A percentile compares a stretch with the other conserved stretches of the same genome.
phyloP scores from a whole-genome alignment of 2,113 vertebrate genomes.

The Collichthys lucidus region DNA sequence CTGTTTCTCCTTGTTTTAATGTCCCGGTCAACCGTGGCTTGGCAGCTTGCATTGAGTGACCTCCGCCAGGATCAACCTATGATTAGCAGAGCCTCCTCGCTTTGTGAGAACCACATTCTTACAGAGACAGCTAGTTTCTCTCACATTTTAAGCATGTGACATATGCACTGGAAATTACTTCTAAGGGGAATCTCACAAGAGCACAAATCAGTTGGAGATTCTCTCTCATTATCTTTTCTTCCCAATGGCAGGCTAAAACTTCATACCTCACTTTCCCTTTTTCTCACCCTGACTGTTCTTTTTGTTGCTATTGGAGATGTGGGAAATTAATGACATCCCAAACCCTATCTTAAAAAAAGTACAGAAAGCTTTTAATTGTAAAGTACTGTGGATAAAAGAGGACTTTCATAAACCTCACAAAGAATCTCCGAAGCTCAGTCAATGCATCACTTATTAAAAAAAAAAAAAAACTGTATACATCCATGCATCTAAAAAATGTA shows the following conservation, averaged over 20 bases:
- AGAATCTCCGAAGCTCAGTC: background rate
- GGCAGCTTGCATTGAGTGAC: slow-evolving; percentile 39
- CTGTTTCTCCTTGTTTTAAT: slow-evolving; percentile 66
- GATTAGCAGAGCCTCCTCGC: slow-evolving; percentile 40
- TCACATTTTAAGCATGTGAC: slow-evolving; percentile 52
- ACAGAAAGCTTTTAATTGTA: slow-evolving; percentile 54
- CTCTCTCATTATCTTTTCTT: slow-evolving; percentile 68
- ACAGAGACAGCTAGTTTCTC: slow-evolving; percentile 30
- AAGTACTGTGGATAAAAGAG: slow-evolving; percentile 32
- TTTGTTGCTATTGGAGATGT: slow-evolving; percentile 56
- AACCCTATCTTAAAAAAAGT: slow-evolving; percentile 25
- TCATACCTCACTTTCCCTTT: slow-evolving; percentile 27
- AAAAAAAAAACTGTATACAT: background rate
- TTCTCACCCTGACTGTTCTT: slow-evolving; percentile 12
- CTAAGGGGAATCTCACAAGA: slow-evolving; percentile 63
- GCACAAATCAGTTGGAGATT: slow-evolving; percentile 70
- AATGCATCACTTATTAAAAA: background rate
- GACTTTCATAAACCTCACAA: slow-evolving; percentile 12
- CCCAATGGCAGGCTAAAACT: slow-evolving; percentile 25
- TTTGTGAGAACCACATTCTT: slow-evolving; percentile 17
- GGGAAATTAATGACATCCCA: slow-evolving; percentile 61
- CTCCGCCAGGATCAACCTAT: slow-evolving; percentile 54
- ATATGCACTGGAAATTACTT: slow-evolving; percentile 48
- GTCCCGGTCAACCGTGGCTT: slow-evolving; percentile 46
- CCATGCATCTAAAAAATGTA: slow-evolving; percentile 1